phyloP scores from a whole-genome alignment of 1,140 invertebrate genomes.

The Orussus abietinus region DNA sequence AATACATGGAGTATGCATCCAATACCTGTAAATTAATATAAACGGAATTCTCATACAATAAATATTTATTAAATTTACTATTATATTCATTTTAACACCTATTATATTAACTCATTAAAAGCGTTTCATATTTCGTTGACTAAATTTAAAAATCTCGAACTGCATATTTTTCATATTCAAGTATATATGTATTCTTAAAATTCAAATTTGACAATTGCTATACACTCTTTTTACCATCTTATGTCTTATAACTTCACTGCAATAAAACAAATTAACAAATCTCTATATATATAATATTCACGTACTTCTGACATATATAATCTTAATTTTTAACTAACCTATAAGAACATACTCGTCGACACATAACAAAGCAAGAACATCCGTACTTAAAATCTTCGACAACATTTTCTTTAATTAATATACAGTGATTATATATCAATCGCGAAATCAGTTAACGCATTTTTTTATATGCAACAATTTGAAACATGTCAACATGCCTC shows the following conservation, averaged over 20 bases:
- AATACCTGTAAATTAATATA: slow-evolving; percentile 42
- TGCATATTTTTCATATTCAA: too few species aligned
- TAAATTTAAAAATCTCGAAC: slow-evolving; percentile 6
- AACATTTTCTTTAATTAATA: slow-evolving; percentile 20
- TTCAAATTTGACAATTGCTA: neutral
- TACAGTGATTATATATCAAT: neutral
- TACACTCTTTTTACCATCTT: too few species aligned
- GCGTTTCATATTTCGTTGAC: too few species aligned
- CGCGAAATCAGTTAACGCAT: neutral
- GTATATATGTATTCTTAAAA: neutral
- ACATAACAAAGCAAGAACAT: slow-evolving; percentile 49
- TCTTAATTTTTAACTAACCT: slow-evolving; percentile 43
- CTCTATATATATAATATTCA: too few species aligned
- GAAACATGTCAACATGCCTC: too few species aligned
- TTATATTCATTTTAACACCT: too few species aligned
- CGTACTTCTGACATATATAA: too few species aligned
- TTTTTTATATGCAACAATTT: too few species aligned
- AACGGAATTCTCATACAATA: slow-evolving; percentile 3
- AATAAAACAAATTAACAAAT: slow-evolving; percentile 9
- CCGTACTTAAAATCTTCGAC: slow-evolving; percentile 40
- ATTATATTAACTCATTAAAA: too few species aligned
- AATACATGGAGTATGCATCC: slow-evolving; percentile 47
- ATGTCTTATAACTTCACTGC: too few species aligned
- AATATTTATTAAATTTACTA: slow-evolving; percentile 9
- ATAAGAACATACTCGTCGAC: slow-evolving; percentile 39